Conservation (phyloP, 2,113 vertebrate species). For the Climacteris rufus region DNA sequence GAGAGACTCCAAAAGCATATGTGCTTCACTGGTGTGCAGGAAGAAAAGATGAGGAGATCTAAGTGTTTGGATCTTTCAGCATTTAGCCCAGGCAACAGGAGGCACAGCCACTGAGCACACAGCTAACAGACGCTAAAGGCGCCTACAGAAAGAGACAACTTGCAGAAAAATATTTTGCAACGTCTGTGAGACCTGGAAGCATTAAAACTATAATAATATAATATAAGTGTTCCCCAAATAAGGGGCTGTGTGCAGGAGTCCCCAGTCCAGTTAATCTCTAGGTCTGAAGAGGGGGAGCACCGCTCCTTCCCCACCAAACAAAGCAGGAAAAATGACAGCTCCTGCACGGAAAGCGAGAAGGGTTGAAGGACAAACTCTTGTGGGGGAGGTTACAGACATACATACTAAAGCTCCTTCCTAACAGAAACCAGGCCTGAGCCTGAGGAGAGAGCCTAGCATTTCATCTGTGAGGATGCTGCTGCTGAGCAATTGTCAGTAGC, state of each 20-base stretch:
- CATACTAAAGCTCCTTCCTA: neutral
- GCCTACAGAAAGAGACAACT: neutral
- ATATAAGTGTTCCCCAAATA: neutral
- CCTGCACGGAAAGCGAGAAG: neutral
- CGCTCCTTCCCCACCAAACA: neutral
- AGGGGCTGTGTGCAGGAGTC: neutral
- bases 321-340: neutral
- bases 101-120: neutral
- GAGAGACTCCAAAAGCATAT: neutral
- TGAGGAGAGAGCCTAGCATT: neutral
- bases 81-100: neutral
- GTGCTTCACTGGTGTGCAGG: neutral
- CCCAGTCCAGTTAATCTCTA: neutral
- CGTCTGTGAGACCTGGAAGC: fast-evolving
- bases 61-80: neutral
- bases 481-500: neutral
- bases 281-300: neutral
- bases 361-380: neutral
- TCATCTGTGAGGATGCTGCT: neutral
- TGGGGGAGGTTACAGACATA: neutral
- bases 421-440: neutral
- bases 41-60: neutral
- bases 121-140: neutral
- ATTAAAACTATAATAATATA: neutral
- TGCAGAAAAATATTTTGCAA: neutral